These are phyloP conservation scores for Latrodectus geometricus DNA, from an alignment of 1,140 invertebrate genomes.

Conservation along the genomic window DNA sequence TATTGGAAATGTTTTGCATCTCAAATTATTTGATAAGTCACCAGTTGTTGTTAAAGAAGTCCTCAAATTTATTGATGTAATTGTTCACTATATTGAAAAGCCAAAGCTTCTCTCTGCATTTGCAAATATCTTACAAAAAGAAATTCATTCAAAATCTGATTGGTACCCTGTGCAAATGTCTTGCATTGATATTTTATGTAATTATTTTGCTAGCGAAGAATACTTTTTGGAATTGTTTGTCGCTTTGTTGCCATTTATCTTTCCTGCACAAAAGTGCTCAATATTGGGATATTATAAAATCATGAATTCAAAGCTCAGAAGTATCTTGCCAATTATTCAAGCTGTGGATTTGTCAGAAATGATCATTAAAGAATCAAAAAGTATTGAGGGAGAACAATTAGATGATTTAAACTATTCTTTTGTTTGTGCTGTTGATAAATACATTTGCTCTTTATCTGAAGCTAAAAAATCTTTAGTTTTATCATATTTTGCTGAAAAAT, in stretches of 20 bases:
- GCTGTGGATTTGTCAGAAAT: neutral
- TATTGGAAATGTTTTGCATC: conserved; percentile 38
- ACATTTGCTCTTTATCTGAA: neutral
- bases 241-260: conserved; percentile 16
- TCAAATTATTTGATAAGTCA: conserved; percentile 37
- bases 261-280: neutral
- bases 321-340: conserved; percentile 10
- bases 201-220: neutral
- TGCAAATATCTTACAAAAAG: conserved; percentile 3
- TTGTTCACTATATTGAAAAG: conserved; percentile 31
- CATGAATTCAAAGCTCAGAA: conserved; percentile 11
- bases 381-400: neutral
- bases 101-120: conserved; percentile 22
- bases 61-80: conserved; percentile 18
- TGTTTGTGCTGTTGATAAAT: conserved; percentile 10
- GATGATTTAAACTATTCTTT: neutral
- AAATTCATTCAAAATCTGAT: neutral
- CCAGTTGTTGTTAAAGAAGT: conserved; percentile 36
- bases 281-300: conserved; percentile 2
- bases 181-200: conserved; percentile 20
- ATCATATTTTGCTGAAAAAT: neutral
- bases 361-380: neutral
- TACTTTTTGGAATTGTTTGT: conserved; percentile 1
- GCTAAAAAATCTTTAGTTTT: neutral
- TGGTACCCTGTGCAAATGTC: conserved; percentile 37